Base-by-base conservation (phyloP, 2,888 invertebrate species). In the Sympetrum striolatum region DNA sequence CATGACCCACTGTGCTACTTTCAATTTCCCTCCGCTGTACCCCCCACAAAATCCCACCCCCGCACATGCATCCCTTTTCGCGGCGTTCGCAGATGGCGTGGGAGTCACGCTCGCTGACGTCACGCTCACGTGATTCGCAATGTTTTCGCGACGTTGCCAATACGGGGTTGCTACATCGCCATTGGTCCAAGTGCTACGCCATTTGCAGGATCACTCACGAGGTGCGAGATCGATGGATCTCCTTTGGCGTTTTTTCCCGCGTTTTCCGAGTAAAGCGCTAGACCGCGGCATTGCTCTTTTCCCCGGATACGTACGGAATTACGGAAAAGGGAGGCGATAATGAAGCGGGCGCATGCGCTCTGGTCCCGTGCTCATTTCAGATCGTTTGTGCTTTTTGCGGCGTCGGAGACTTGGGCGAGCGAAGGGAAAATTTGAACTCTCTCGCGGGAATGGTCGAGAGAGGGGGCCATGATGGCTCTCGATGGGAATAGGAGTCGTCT, bases 1-100 rank as follows among this genome's bases (percentile, higher is more conserved):
- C n/a, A 64, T 86, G 86, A 86, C 86, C 86, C 31, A 86, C 64
- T 86, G 86, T 64, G 58, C 86, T 86, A 86, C 86, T 64, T 86
- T 37, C 31, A 31, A 73, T 73, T 31, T 15, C 64, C 8, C 64
- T n/a, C 18, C 31, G 8, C 31, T 4, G 48, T 81, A 25, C 37
- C 82, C 25, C 60, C 73, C 25, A 8, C 25, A 15, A 1, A 25
- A n/a, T 73, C 73, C 60, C n/a, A 1, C 25, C 73, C 73, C n/a
- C n/a, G 31, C n/a, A 73, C 1, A 2, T 1, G 1, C 3, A n/a
- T n/a, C 60, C 18, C 60, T 5, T 2, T 60, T 15, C 60, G 2
- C 60, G 60, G 18, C 39, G 4, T n/a, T 44, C 81, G 25, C 44
- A 81, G 81, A 48, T 81, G 81, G 81, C 81, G 81, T 81, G 81